Evolutionary conservation across 2,888 invertebrate genomes (phyloP).

Genomic region (Ecdyonurus torrentis): DNA sequence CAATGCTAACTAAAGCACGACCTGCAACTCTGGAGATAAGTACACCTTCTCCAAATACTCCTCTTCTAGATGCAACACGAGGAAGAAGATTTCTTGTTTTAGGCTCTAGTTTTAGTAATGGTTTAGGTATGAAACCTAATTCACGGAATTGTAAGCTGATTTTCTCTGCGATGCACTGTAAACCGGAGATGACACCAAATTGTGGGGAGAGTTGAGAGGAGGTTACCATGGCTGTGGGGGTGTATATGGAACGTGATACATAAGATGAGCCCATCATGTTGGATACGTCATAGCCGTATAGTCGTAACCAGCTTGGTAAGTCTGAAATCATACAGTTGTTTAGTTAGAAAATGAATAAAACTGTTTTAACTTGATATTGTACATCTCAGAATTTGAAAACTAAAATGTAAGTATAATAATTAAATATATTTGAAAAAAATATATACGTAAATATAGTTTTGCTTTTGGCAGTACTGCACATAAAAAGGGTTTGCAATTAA

Average conservation of each 20-base stretch:
- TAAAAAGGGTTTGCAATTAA: too few species aligned
- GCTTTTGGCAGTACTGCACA: too few species aligned
- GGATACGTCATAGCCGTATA: conserved; percentile 69
- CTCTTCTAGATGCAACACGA: conserved; percentile 67
- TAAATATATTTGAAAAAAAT: too few species aligned
- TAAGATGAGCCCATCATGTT: conserved; percentile 76
- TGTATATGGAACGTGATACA: conserved; percentile 58
- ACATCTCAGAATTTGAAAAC: too few species aligned
- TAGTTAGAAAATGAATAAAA: too few species aligned
- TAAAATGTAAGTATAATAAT: too few species aligned
- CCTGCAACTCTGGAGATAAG: conserved; percentile 70
- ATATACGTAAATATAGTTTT: too few species aligned
- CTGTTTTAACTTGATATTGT: too few species aligned
- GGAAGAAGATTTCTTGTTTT: conserved; percentile 69
- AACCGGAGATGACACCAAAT: conserved; percentile 77
- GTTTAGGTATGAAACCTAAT: conserved; percentile 72
- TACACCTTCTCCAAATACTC: conserved; percentile 83
- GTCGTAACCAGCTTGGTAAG: conserved; percentile 67
- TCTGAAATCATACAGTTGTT: conserved; percentile 32
- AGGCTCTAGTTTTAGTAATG: conserved; percentile 68
- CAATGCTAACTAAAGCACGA: conserved; percentile 71
- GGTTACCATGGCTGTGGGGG: conserved; percentile 59
- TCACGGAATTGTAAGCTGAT: conserved; percentile 71
- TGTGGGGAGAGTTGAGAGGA: conserved; percentile 69
- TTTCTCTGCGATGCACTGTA: conserved; percentile 78